These are phyloP conservation scores for Ataeniobius toweri DNA, from an alignment of 2,797 vertebrate species.

Conservation along the genomic window DNA sequence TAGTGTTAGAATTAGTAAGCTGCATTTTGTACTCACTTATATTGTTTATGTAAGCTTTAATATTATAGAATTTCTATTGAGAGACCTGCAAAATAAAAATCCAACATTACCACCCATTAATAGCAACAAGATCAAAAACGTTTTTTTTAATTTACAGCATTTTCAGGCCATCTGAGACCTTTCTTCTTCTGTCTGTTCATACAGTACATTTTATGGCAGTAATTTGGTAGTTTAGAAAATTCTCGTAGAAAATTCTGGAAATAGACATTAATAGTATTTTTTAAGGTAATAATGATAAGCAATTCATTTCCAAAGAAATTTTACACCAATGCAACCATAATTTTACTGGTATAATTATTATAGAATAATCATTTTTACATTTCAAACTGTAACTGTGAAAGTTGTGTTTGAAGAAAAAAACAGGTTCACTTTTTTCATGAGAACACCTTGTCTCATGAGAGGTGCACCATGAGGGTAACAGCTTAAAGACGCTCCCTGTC, in stretches of 20 bases:
- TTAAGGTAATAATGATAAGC: not conserved
- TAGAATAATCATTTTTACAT: too few relatives aligned
- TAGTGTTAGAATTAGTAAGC: too few relatives aligned
- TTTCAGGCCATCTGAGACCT: not conserved
- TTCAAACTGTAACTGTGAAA: too few relatives aligned
- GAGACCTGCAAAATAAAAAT: not conserved
- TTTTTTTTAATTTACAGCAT: not conserved
- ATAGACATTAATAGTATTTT: not conserved
- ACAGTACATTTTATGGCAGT: not conserved
- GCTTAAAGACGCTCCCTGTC: not conserved
- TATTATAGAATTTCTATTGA: not conserved
- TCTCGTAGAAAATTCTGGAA: not conserved
- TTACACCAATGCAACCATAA: not conserved
- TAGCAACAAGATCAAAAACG: not conserved
- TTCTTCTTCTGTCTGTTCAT: not conserved
- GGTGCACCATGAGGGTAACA: not conserved
- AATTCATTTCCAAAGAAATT: too few relatives aligned
- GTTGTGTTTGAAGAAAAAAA: not conserved
- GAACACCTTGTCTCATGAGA: not conserved
- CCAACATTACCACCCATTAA: not conserved
- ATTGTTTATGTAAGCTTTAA: not conserved
- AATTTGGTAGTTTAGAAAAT: not conserved
- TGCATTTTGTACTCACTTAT: too few relatives aligned
- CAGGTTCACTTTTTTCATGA: not conserved
- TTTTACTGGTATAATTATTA: too few relatives aligned